Evolutionary conservation across 2,797 vertebrate genomes (phyloP).

Genomic region (Pangasius macronema): DNA sequence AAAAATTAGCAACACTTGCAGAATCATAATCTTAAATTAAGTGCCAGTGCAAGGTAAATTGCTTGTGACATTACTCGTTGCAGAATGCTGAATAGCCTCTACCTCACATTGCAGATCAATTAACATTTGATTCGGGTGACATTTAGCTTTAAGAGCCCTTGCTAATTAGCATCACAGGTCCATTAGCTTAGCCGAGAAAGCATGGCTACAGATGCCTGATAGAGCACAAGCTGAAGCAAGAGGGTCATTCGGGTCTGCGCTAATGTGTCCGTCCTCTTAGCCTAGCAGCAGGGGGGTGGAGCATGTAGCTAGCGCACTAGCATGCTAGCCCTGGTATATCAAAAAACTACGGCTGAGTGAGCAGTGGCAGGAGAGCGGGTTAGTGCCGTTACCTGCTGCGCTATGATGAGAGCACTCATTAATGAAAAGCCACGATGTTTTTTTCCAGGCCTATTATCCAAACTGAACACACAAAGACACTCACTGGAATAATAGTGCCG

Average conservation of each 20-base stretch:
- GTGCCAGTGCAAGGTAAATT: conserved; percentile 13
- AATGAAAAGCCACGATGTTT: conserved; percentile 14
- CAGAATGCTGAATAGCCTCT: conserved; percentile 1
- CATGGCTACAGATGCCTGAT: neutral
- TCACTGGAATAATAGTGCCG: conserved; percentile 22
- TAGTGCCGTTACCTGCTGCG: neutral
- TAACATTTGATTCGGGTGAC: conserved; percentile 33
- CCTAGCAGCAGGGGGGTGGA: conserved; percentile 3
- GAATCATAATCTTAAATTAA: conserved; percentile 24
- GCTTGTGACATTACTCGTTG: neutral
- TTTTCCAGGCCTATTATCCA: conserved; percentile 30
- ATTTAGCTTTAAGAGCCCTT: conserved; percentile 30
- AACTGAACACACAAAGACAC: conserved; percentile 32
- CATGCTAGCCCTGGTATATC: conserved; percentile 25
- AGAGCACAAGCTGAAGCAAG: conserved; percentile 1
- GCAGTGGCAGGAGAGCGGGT: conserved; percentile 15
- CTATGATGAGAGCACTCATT: conserved; percentile 27
- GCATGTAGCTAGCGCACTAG: neutral
- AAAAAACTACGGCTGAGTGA: conserved; percentile 13
- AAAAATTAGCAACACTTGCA: neutral
- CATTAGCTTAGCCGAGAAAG: conserved; percentile 23
- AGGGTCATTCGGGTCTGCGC: conserved; percentile 16
- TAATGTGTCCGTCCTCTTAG: conserved; percentile 40
- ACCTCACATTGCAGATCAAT: conserved; percentile 23
- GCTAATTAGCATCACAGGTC: conserved; percentile 36